Evolutionary conservation across 2,797 vertebrate species (phyloP).

Genomic region (Acipenser transmontanus): DNA sequence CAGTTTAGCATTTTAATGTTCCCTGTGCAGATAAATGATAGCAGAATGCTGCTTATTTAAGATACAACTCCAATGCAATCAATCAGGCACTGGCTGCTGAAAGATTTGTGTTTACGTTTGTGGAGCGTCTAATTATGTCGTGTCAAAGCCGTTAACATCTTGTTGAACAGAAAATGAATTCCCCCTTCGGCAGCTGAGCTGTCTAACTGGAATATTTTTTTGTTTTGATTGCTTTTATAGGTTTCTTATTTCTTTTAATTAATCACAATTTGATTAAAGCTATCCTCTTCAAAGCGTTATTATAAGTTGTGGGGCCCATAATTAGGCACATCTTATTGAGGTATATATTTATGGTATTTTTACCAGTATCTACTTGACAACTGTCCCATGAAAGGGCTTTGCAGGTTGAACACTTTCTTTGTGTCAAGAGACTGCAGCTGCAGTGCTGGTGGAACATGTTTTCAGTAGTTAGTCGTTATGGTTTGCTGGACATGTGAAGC

Average conservation of each 20-base stretch:
- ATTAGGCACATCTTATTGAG: no score
- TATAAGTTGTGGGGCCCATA: no score
- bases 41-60: constrained; percentile 32
- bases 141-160: constrained; percentile 42
- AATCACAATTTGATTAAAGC: no score
- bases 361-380: no score
- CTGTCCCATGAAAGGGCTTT: no score
- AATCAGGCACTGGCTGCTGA: constrained; percentile 39
- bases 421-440: constrained; percentile 27
- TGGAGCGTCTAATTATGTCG: constrained; percentile 43
- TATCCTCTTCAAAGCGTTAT: no score
- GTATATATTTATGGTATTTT: no score
- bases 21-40: constrained; percentile 21
- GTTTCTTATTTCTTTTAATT: background rate
- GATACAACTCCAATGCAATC: constrained; percentile 30
- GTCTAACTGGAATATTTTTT: background rate
- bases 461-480: constrained; percentile 23
- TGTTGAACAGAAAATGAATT: constrained; percentile 31
- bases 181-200: background rate
- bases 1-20: constrained; percentile 54
- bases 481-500: constrained; percentile 11
- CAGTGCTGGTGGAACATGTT: constrained; percentile 35
- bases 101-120: constrained; percentile 39
- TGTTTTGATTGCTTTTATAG: constrained; percentile 2
- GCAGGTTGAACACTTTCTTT: constrained; percentile 30